Base-by-base conservation (phyloP, 2,797 vertebrate genomes). In the Gobio occitaniae region DNA sequence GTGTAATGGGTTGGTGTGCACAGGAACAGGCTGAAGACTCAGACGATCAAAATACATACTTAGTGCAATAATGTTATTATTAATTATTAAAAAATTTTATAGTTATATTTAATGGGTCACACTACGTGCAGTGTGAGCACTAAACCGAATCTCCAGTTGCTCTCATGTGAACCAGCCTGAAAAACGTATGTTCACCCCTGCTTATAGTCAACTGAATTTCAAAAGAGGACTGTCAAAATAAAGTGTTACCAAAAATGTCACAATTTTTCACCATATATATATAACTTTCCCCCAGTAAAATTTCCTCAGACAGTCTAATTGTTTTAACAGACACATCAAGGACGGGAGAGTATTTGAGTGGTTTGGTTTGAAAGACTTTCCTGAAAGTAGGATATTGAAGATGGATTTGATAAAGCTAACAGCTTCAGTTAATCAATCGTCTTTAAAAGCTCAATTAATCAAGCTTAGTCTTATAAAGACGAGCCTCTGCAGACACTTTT, bases 301-400 rank as follows among this genome's bases (percentile, higher is more conserved):
- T 66, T 1, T 81, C 6, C 50, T 11, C 36, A 10, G 44, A 76
- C 71, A 48, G 91, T 87, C 80, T 71, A 21, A 50, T 70, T 54
- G 47, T 52, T 78, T n/a, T 16, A 80, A 63, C 76, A 70, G 59
- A 80, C 63, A 78, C 47, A 80, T 47, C 76, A 59, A 68, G 8
- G 11, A 44, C 17, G 7, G 0, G n/a, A 44, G 36, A 77, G 48
- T 9, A 21, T 32, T 36, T 66, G 15, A 83, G 71, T 48, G 80
- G 16, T 63, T 72, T 47, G 69, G 19, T 59, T 44, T 41, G 19
- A 75, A 75, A 75, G 81, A 6, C 56, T 47, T 68, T 68, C 47
- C 61, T 52, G 59, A 47, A 44, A 74, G 48, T 47, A 36, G 16
- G 48, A 13, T 47, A 47, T 68, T 68, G 72, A 77, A 56, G 63